Base-by-base conservation (phyloP, 2,797 vertebrate species). In the Craterocephalus amniculus region DNA sequence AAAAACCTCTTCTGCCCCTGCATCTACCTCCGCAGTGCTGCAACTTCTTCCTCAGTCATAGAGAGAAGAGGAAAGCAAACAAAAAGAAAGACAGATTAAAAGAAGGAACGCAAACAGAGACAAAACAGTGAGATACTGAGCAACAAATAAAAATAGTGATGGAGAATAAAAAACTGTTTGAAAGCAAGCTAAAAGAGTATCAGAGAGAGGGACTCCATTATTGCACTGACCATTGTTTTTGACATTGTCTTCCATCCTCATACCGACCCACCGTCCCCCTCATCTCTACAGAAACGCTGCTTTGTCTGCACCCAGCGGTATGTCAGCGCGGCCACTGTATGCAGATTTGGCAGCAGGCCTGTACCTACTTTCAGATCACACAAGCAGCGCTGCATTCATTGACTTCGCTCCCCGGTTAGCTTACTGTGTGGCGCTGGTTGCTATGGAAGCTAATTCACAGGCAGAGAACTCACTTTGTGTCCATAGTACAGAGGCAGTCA, bases 371-470 rank as follows among this genome's bases (percentile, higher is more conserved):
- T 82, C 79, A 87, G 87, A 94, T 92, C 86, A 67, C 88, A 83
- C 78, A 72, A 63, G 75, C 70, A 67, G 71, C 65, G 91, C 82
- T 77, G 26, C 86, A 58, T 74, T 84, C 86, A 83, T 83, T 88
- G 74, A 87, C 84, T 89, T 72, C 76, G 31, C 70, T 63, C 63
- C 14, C 79, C 81, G 83, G 13, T 72, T 74, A 79, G 43, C 76
- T 79, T 81, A 31, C 78, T 85, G 80, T 79, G 87, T 87, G 86
- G 84, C 87, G 71, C 63, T 14, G 74, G 88, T 90, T 93, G 87
- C 91, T 89, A 92, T 92, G 86, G 90, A 90, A 83, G 89, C 87
- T 90, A 86, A 91, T 90, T 90, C 83, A 84, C 80, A 81, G 81
- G 78, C 80, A 78, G 78, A 76, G 80, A 85, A 78, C 79, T 77